Conservation (phyloP, 2,888 invertebrate species). For the Oxystoma pomonae region DNA sequence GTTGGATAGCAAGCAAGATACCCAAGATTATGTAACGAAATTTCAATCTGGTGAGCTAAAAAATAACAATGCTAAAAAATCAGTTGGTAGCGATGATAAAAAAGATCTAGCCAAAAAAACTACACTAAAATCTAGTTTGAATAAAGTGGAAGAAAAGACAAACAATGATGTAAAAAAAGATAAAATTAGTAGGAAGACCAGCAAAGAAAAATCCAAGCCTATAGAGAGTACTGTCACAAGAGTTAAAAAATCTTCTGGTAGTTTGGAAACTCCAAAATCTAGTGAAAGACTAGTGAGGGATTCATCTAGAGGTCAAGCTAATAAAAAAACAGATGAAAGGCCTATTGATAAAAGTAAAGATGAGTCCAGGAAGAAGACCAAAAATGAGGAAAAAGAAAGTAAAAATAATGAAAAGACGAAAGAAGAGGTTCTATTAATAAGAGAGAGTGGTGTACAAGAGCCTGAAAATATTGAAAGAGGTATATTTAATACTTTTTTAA, state of each 20-base stretch:
- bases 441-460: no score
- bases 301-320: constrained; percentile 13
- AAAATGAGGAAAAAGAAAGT: constrained; percentile 37
- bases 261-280: constrained; percentile 29
- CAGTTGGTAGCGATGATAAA: no score
- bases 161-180: constrained; percentile 33
- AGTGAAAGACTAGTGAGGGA: constrained; percentile 26
- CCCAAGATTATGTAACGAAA: constrained; percentile 56
- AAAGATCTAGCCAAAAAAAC: constrained; percentile 10
- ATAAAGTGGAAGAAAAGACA: constrained; percentile 32
- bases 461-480: no score
- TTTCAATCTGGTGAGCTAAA: constrained; percentile 32
- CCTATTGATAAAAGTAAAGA: constrained; percentile 27
- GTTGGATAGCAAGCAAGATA: constrained; percentile 65
- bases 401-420: constrained; percentile 25
- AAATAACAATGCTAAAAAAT: constrained; percentile 21
- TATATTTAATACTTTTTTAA: no score
- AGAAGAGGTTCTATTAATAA: constrained; percentile 11
- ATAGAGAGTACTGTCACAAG: constrained; percentile 12
- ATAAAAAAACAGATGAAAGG: no score
- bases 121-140: constrained; percentile 29
- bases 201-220: constrained; percentile 4
- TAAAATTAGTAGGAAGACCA: constrained; percentile 32
- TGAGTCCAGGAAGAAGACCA: constrained; percentile 23
- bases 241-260: constrained; percentile 11